A percentile compares a stretch with the other conserved stretches of the same genome.
Evolutionary conservation across 2,797 vertebrate species (phyloP).

Genomic region (Syndactyla subalaris): DNA sequence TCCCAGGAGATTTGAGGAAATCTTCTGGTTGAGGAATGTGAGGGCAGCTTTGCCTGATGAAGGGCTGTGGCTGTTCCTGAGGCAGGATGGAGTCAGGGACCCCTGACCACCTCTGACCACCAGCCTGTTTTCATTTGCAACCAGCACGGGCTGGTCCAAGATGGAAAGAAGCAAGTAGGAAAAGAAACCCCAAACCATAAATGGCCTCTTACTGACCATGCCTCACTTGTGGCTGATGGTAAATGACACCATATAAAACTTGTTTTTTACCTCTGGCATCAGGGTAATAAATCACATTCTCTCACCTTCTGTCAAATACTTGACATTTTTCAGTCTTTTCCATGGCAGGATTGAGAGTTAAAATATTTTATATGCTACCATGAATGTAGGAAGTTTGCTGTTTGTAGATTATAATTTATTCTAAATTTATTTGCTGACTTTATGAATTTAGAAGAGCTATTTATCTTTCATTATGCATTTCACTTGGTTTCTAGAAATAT

Average conservation of each 20-base stretch:
- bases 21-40: neutral
- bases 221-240: neutral
- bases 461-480: neutral
- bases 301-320: neutral
- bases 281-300: neutral
- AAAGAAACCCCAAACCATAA: neutral
- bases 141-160: neutral
- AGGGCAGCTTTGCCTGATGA: neutral
- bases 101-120: neutral
- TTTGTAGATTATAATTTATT: neutral
- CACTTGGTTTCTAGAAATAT: neutral
- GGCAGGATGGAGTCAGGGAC: neutral
- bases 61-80: neutral
- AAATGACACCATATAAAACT: neutral
- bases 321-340: neutral
- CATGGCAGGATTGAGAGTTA: neutral
- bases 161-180: neutral
- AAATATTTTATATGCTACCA: neutral
- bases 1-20: neutral
- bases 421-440: neutral
- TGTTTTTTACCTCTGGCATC: neutral
- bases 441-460: neutral
- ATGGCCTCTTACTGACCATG: neutral
- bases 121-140: neutral
- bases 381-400: neutral